Evolutionary conservation across 2,888 invertebrate genomes (phyloP), one percentile per base, ranked within the genome.

Genomic region (Pharmacophagus antenor): DNA sequence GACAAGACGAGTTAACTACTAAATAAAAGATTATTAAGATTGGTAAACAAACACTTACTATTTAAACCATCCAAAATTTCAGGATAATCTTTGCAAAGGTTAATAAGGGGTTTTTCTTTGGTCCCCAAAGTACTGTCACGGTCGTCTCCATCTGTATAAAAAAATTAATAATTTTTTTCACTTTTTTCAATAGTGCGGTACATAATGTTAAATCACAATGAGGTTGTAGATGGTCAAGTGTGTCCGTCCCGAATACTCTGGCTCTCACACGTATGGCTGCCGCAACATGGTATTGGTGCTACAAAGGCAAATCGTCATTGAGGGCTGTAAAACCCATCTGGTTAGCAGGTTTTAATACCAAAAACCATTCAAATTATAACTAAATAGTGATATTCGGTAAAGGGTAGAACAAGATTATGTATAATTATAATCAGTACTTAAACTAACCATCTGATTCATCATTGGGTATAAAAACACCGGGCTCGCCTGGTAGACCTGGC

Each of bases 71-170:
- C 22, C 18, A 18, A 17, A 25, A 42, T 17, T 31, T 21, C 42
- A 1, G 51, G n/a, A 47, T 52, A 46, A 1, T 41, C 51, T 7
- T 37, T 58, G 22, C 58, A 58, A 52, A 58, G 58, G 10, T 31
- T 21, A 18, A 22, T 23, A 6, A 58, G 20, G 6, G 58, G 58
- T 1, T 37, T 52, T 23, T 21, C 20, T 58, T 25, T 22, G 6
- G 15, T 10, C 0, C 57, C 53, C 5, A 48, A 10, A 37, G 23
- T 6, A 47, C 4, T 37, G 22, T 58, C 52, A 15, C 4, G 8
- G 3, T 17, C n/a, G 8, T 23, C 46, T 17, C 22, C 42, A 20
- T 49, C 56, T 51, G 57, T 12, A 20, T 44, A 42, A 5, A 23
- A 15, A 54, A 15, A 49, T 2, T 1, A 37, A 37, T 37, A 1